Percentiles rank a stretch among this genome's conserved stretches.
Evolutionary conservation across 2,888 invertebrate species (phyloP).

Genomic region (Coleophora flavipennella): DNA sequence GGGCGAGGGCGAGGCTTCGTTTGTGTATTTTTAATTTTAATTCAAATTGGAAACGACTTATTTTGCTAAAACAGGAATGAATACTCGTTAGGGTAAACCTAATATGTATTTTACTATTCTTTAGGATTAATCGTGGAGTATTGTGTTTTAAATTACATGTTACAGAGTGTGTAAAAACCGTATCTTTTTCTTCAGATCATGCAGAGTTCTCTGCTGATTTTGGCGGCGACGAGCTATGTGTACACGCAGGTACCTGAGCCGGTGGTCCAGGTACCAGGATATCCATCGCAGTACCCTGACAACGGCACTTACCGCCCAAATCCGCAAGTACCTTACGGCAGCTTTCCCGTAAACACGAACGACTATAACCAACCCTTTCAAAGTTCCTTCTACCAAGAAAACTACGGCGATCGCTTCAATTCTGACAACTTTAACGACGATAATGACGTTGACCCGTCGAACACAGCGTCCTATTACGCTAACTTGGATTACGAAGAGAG

Average conservation of each 20-base stretch:
- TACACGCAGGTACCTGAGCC: constrained; percentile 44
- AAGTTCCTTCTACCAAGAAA: constrained; percentile 54
- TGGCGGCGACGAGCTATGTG: constrained; percentile 38
- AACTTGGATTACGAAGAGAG: constrained; percentile 58
- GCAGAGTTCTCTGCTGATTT: constrained; percentile 39
- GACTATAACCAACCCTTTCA: constrained; percentile 44
- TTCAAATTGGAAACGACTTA: constrained; percentile 30
- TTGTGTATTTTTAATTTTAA: constrained; percentile 24
- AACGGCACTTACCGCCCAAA: constrained; percentile 44
- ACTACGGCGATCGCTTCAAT: constrained; percentile 29
- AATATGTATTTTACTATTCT: not conserved
- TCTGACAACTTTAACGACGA: constrained; percentile 44
- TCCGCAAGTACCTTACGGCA: constrained; percentile 53
- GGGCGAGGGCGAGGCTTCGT: constrained; percentile 43
- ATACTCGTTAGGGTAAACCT: constrained; percentile 12
- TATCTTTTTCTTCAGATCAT: constrained; percentile 35
- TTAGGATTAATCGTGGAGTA: too few species aligned
- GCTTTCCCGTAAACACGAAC: constrained; percentile 50
- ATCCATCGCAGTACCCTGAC: constrained; percentile 37
- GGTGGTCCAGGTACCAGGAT: constrained; percentile 41
- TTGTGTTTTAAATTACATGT: too few species aligned
- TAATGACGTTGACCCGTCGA: constrained; percentile 54
- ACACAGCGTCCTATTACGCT: constrained; percentile 51
- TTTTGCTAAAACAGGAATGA: constrained; percentile 18
- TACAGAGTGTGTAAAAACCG: too few species aligned